These are phyloP conservation scores for Micropoecilia bifurca DNA, from an alignment of 2,797 vertebrate genomes.

Conservation along the genomic window DNA sequence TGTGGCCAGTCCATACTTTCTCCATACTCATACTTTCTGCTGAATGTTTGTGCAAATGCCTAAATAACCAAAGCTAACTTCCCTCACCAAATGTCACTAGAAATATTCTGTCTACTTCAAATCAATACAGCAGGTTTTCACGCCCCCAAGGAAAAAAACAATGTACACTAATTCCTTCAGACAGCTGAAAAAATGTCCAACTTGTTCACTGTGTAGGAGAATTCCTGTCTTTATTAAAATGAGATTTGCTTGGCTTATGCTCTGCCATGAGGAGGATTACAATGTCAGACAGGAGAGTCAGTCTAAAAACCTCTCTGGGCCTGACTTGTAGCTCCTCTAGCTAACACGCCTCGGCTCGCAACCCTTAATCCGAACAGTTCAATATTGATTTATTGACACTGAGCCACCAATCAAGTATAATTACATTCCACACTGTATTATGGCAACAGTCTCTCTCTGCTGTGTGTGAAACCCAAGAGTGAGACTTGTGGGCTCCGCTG, in stretches of 20 bases:
- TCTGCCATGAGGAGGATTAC: conserved; percentile 65
- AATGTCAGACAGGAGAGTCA: conserved; percentile 46
- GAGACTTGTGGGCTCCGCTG: conserved; percentile 42
- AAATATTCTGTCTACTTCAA: neutral
- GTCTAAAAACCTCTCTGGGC: conserved; percentile 38
- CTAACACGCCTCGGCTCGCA: conserved; percentile 30
- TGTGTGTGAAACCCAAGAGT: conserved; percentile 38
- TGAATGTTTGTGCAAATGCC: neutral
- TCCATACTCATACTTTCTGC: neutral
- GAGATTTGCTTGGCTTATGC: conserved; percentile 62
- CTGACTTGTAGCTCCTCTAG: conserved; percentile 41
- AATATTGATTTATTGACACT: conserved; percentile 66
- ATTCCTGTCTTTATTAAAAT: conserved; percentile 78
- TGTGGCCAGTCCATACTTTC: neutral
- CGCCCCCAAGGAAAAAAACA: neutral
- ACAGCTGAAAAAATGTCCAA: conserved; percentile 38
- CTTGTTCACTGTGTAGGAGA: conserved; percentile 33
- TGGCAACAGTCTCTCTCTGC: conserved; percentile 42
- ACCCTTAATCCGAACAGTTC: conserved; percentile 28
- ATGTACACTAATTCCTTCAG: conserved; percentile 32
- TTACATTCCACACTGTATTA: conserved; percentile 66
- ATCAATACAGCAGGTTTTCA: conserved; percentile 9
- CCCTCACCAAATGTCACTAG: neutral
- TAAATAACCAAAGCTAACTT: neutral
- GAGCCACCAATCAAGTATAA: conserved; percentile 51